These are phyloP conservation scores for Timema podura DNA, from an alignment of 2,888 invertebrate genomes.

Conservation along the genomic window DNA sequence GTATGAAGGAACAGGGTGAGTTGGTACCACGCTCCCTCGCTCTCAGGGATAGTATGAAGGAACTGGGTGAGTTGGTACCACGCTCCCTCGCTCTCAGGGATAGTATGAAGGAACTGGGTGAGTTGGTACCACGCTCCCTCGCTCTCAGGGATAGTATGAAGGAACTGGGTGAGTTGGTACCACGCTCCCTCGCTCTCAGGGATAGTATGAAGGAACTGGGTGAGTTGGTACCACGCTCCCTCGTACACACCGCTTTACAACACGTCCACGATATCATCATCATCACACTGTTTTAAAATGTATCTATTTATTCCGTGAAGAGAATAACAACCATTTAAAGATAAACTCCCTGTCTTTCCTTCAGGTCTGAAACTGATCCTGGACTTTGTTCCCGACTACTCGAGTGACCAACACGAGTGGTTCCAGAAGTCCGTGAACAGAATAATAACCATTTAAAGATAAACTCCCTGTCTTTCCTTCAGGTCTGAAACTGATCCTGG, in stretches of 20 bases:
- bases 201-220: constrained; percentile 52
- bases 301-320: too few species aligned
- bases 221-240: constrained; percentile 21
- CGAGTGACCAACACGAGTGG: constrained; percentile 40
- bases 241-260: too few species aligned
- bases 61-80: constrained; percentile 43
- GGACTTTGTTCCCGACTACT: constrained; percentile 41
- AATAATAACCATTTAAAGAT: constrained; percentile 35
- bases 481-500: constrained; percentile 46
- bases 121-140: constrained; percentile 49
- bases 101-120: constrained; percentile 52
- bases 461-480: too few species aligned
- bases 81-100: constrained; percentile 57
- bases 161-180: constrained; percentile 43
- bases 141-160: constrained; percentile 54
- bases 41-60: constrained; percentile 53
- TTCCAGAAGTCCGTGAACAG: constrained; percentile 55
- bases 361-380: constrained; percentile 40
- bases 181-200: constrained; percentile 58
- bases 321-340: too few species aligned
- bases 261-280: too few species aligned
- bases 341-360: too few species aligned
- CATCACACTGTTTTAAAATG: too few species aligned
- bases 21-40: constrained; percentile 50
- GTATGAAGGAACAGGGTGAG: constrained; percentile 52